These are phyloP conservation scores for Oscheius sp. DNA, from an alignment of 2,888 invertebrate species.

Conservation along the genomic window DNA sequence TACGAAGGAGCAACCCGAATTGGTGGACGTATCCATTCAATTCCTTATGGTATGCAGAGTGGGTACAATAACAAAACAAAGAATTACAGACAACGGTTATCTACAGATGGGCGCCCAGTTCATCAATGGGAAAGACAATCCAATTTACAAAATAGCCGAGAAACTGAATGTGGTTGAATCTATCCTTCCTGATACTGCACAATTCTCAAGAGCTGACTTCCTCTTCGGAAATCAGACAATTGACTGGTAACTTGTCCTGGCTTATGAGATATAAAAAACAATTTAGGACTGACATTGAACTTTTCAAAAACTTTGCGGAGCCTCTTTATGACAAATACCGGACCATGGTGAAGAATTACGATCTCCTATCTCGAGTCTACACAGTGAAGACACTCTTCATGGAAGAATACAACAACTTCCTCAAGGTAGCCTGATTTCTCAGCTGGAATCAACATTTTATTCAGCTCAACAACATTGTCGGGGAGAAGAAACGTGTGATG, in stretches of 20 bases:
- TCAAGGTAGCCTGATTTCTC: slow-evolving; percentile 34
- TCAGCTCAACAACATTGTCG: slow-evolving; percentile 48
- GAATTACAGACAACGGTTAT: slow-evolving; percentile 57
- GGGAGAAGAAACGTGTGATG: slow-evolving; percentile 52
- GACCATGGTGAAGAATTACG: slow-evolving; percentile 53
- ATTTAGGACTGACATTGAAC: slow-evolving; percentile 51
- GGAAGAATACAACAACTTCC: slow-evolving; percentile 50
- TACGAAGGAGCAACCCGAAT: slow-evolving; percentile 60
- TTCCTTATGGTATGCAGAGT: slow-evolving; percentile 51
- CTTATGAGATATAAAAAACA: background rate
- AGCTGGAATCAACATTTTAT: background rate
- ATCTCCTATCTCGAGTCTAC: slow-evolving; percentile 49
- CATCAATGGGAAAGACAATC: slow-evolving; percentile 67
- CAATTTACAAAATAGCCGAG: slow-evolving; percentile 64
- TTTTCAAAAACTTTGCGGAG: slow-evolving; percentile 51
- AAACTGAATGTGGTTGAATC: slow-evolving; percentile 47
- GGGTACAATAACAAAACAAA: background rate
- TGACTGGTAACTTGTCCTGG: slow-evolving; percentile 31
- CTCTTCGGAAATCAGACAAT: slow-evolving; percentile 46
- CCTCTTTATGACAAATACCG: slow-evolving; percentile 57
- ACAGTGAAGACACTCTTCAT: slow-evolving; percentile 54
- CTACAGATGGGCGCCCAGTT: slow-evolving; percentile 71
- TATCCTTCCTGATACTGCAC: slow-evolving; percentile 53
- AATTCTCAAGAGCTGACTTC: slow-evolving; percentile 50
- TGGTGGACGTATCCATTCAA: slow-evolving; percentile 62